These are phyloP conservation scores for Gambelia wislizenii DNA, from an alignment of 2,797 vertebrate genomes.

Conservation along the genomic window DNA sequence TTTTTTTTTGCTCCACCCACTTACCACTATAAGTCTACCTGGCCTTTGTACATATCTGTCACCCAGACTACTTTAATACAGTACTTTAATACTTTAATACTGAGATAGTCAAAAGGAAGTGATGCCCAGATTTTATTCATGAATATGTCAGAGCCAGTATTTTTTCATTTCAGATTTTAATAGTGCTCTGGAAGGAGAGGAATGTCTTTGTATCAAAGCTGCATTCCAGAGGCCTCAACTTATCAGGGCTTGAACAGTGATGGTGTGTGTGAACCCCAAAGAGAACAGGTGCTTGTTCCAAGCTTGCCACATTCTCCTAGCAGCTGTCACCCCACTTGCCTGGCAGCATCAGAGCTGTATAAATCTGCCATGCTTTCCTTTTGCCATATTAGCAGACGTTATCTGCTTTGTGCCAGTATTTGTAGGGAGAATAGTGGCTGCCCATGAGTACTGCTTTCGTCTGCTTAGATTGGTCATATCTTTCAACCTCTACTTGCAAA, in stretches of 20 bases:
- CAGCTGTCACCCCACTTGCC: constrained; percentile 21
- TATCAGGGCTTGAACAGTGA: neutral
- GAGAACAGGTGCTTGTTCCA: constrained; percentile 23
- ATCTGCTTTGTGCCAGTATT: neutral
- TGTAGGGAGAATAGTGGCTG: neutral
- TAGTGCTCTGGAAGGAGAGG: neutral
- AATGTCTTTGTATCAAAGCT: constrained; percentile 13
- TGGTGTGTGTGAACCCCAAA: constrained; percentile 11
- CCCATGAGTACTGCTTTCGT: neutral
- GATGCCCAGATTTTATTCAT: neutral
- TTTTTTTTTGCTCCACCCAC: neutral
- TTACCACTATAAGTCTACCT: neutral
- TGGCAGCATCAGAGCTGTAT: neutral
- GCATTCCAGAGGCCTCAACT: neutral
- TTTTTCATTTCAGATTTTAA: neutral
- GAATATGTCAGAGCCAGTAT: neutral
- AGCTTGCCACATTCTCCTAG: constrained; percentile 12
- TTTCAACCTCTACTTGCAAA: neutral
- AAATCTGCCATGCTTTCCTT: constrained; percentile 5
- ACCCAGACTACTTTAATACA: neutral
- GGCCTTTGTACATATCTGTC: neutral
- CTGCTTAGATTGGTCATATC: neutral
- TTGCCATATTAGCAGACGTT: neutral
- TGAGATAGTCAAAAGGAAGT: neutral
- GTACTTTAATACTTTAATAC: too few species aligned